phyloP scores from a whole-genome alignment of 2,888 invertebrate genomes.

The Torymus aiolomorphi region DNA sequence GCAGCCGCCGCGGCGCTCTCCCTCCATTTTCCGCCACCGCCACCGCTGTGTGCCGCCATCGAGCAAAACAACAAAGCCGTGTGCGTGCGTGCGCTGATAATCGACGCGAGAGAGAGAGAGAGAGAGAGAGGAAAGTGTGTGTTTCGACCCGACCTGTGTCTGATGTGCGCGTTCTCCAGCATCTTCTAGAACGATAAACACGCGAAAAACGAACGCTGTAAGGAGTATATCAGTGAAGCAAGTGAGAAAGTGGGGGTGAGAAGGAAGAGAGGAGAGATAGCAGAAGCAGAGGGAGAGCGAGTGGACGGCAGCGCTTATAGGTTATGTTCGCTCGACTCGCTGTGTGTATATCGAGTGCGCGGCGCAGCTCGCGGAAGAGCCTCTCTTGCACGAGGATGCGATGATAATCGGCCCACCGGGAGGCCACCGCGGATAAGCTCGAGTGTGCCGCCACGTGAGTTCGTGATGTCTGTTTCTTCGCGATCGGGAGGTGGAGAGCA shows the following conservation, averaged over 20 bases:
- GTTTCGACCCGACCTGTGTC: too few relatives aligned
- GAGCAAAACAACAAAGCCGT: background rate
- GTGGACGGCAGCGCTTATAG: constrained; percentile 18
- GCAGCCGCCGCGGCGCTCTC: background rate
- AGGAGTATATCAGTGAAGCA: too few relatives aligned
- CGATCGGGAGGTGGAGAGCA: background rate
- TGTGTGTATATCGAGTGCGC: constrained; percentile 13
- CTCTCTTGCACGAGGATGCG: constrained; percentile 43
- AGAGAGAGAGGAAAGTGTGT: too few relatives aligned
- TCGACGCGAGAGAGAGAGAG: too few relatives aligned
- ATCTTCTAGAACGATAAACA: too few relatives aligned
- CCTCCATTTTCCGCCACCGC: background rate
- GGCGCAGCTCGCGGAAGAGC: background rate
- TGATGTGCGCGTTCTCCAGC: too few relatives aligned
- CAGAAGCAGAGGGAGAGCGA: constrained; percentile 14
- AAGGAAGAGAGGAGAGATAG: background rate
- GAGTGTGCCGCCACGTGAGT: constrained; percentile 44
- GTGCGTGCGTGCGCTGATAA: background rate
- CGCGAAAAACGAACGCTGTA: too few relatives aligned
- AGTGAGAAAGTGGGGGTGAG: too few relatives aligned
- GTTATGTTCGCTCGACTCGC: constrained; percentile 39
- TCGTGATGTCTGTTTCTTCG: constrained; percentile 46
- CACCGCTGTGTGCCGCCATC: constrained; percentile 51
- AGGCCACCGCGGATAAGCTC: background rate
- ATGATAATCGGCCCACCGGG: constrained; percentile 19